Base-by-base conservation (phyloP, 1,140 invertebrate species). In the Drosophila azteca region DNA sequence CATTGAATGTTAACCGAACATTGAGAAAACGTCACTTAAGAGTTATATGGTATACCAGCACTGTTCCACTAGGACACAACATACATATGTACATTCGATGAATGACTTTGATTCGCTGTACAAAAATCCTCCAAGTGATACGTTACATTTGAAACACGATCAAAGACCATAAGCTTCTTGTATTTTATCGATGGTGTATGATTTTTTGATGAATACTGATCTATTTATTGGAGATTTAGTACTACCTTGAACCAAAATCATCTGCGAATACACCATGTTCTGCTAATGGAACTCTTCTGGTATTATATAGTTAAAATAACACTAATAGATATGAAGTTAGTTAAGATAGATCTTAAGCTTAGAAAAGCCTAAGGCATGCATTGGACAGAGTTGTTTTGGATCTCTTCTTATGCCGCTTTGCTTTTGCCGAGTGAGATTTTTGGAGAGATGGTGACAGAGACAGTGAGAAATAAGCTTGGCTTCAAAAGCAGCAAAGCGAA, bases 401-500 rank as follows among this genome's bases (percentile, higher is more conserved):
- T 67, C 43, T 24, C 17, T 66, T 67, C 3, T 20, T 39, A 17
- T 53, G 64, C 17, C 54, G 39, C 66, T 64, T 48, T 58, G 17
- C 11, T 43, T 45, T 20, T 46, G 39, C 43, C 43, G 55, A 45
- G 48, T 55, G 53, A 41, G 15, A 31, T 7, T 54, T 49, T 64
- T 77, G 8, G 8, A 31, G 31, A 31, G 8, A 31, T 31, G 31
- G 46, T 43, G 15, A 63, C 49, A 66, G 29, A 48, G 48, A 82
- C 54, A 58, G 74, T 85, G 52, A 69, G 70, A 59, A 50, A 60
- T 55, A 69, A 77, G 77, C 62, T 77, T 67, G 50, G 61, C 77
- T 63, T 70, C 22, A 63, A 84, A 74, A 85, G 81, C 81, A 80
- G 60, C 64, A 82, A 82, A 85, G 77, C 82, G 67, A 63, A 74